These are phyloP conservation scores for Mugil cephalus DNA, from an alignment of 2,113 vertebrate genomes.

Conservation along the genomic window DNA sequence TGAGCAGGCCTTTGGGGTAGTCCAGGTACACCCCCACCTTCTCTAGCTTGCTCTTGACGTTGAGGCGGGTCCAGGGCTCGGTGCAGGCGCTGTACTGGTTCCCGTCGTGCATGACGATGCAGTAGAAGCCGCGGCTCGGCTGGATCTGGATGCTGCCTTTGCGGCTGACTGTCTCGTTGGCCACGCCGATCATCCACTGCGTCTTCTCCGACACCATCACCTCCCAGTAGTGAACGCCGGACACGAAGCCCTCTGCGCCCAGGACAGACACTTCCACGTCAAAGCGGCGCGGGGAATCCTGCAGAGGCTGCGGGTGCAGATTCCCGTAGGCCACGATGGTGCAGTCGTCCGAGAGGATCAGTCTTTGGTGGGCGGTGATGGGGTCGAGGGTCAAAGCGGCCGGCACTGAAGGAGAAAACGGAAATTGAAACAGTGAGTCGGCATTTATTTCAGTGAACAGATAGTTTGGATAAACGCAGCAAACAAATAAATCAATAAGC, in stretches of 20 bases:
- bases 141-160: constrained; percentile 99
- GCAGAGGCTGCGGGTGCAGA: constrained; percentile 95
- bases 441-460: constrained; percentile 12
- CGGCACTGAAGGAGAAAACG: constrained; percentile 84
- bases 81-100: constrained; percentile 99
- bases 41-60: constrained; percentile 96
- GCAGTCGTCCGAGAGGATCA: constrained; percentile 97
- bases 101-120: constrained; percentile 98
- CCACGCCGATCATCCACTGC: constrained; percentile 98
- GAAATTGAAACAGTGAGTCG: background rate
- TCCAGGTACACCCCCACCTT: constrained; percentile 98
- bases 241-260: constrained; percentile 90
- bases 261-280: constrained; percentile 98
- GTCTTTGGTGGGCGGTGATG: constrained; percentile 95
- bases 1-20: constrained; percentile 95
- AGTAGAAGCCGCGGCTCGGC: constrained; percentile 95
- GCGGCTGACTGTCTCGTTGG: constrained; percentile 92
- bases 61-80: constrained; percentile 97
- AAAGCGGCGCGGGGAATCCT: constrained; percentile 96
- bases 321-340: constrained; percentile 98
- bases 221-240: constrained; percentile 97
- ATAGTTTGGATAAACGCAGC: background rate
- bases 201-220: constrained; percentile 98
- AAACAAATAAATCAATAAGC: constrained; percentile 31
- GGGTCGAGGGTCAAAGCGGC: constrained; percentile 94